A percentile compares a stretch with the other conserved stretches of the same genome.
Conservation (phyloP, 2,113 vertebrate species). For the Seriola quinqueradiata region DNA sequence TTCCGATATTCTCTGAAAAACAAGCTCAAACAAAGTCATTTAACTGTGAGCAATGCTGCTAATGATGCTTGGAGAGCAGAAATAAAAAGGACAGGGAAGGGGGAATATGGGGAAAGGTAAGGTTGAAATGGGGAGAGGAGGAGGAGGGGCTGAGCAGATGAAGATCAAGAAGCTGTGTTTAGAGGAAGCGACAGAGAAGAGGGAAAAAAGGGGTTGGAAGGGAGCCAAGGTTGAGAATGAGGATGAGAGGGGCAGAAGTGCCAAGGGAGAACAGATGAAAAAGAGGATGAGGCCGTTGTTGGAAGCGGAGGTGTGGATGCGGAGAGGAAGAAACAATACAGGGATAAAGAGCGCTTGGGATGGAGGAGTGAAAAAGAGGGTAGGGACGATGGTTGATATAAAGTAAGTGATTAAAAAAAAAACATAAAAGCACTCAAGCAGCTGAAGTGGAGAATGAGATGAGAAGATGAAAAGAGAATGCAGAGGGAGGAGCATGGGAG, state of each 20-base stretch:
- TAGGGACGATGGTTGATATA: conserved; percentile 30
- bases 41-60: conserved; percentile 9
- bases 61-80: conserved; percentile 14
- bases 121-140: conserved; percentile 15
- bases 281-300: conserved; percentile 45
- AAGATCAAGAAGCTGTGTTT: conserved; percentile 62
- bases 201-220: conserved; percentile 36
- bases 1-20: conserved; percentile 31
- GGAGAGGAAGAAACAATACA: conserved; percentile 54
- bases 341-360: conserved; percentile 56
- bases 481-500: conserved; percentile 25
- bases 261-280: conserved; percentile 58
- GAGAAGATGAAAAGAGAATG: conserved; percentile 23
- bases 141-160: conserved; percentile 40
- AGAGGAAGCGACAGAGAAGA: conserved; percentile 58
- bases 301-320: conserved; percentile 25
- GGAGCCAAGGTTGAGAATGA: conserved; percentile 53
- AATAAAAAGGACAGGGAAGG: neutral
- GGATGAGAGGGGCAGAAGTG: conserved; percentile 51
- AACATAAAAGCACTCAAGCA: conserved; percentile 35
- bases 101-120: neutral
- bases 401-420: conserved; percentile 14
- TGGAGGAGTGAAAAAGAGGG: conserved; percentile 36
- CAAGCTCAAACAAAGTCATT: conserved; percentile 36
- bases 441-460: conserved; percentile 33